Evolutionary conservation across 2,113 vertebrate genomes (phyloP).

Genomic region (Scomber scombrus): DNA sequence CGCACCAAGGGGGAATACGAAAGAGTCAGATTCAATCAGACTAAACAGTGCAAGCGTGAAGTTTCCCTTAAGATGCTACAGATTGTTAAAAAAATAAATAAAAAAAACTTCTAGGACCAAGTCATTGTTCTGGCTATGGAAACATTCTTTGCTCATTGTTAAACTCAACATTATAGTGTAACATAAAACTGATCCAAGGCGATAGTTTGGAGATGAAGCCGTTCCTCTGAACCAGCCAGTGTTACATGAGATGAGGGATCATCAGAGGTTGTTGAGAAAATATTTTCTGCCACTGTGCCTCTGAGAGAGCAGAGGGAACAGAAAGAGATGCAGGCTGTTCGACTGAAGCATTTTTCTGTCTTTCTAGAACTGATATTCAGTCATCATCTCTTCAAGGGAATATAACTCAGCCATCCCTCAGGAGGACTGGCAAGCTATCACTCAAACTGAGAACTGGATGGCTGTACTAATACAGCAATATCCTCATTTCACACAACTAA

Average conservation of each 20-base stretch:
- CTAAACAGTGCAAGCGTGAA: too few species aligned
- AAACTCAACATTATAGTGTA: neutral
- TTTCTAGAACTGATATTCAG: constrained; percentile 68
- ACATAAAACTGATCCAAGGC: constrained; percentile 15
- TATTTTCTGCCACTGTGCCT: constrained; percentile 53
- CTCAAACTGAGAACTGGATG: constrained; percentile 66
- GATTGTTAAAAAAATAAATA: too few species aligned
- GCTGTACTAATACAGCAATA: constrained; percentile 53
- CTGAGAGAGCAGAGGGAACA: constrained; percentile 49
- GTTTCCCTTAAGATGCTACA: too few species aligned
- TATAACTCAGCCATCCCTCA: constrained; percentile 66
- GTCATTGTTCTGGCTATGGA: too few species aligned
- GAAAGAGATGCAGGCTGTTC: constrained; percentile 54
- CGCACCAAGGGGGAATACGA: too few species aligned
- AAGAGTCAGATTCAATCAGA: too few species aligned
- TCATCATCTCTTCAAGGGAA: constrained; percentile 70
- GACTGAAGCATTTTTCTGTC: constrained; percentile 57
- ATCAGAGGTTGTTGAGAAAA: constrained; percentile 55
- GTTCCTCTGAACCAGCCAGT: constrained; percentile 12
- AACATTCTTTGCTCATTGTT: neutral
- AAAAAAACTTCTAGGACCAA: too few species aligned
- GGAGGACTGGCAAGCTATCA: constrained; percentile 70
- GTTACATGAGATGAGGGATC: constrained; percentile 47
- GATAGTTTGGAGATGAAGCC: constrained; percentile 10
- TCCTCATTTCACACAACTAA: constrained; percentile 55